phyloP scores from a whole-genome alignment of 2,888 invertebrate species.

The Trachelus troglodyta region DNA sequence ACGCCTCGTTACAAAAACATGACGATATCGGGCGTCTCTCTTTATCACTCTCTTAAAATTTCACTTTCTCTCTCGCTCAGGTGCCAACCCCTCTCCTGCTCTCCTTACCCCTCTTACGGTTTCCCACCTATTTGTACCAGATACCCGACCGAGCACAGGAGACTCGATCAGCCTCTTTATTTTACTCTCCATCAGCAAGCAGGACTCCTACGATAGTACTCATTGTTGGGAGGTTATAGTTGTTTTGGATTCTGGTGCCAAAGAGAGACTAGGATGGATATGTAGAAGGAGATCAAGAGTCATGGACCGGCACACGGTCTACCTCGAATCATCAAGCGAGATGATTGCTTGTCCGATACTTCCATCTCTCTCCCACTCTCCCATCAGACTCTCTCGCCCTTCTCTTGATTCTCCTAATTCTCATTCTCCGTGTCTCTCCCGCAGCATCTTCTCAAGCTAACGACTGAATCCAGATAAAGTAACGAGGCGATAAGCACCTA shows the following conservation, averaged over 20 bases:
- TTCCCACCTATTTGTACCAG: background rate
- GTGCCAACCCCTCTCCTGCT: background rate
- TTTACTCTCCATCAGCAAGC: background rate
- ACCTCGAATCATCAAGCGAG: constrained; percentile 12
- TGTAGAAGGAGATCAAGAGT: background rate
- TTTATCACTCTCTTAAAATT: background rate
- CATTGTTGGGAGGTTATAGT: background rate
- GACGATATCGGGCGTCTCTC: background rate
- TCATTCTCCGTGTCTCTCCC: background rate
- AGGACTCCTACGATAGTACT: background rate
- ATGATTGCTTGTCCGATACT: constrained; percentile 5
- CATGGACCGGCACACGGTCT: background rate
- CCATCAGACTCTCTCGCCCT: background rate
- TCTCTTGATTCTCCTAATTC: background rate
- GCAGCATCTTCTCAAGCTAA: background rate
- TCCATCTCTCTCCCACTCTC: background rate
- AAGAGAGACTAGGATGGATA: background rate
- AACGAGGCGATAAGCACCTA: constrained; percentile 5
- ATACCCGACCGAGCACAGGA: too few species aligned
- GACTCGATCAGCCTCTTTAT: background rate
- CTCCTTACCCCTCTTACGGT: background rate
- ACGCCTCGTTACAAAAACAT: constrained; percentile 10
- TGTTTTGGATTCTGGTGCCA: background rate
- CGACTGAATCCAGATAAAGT: constrained; percentile 3
- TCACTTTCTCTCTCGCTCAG: background rate